Evolutionary conservation across 2,113 vertebrate genomes (phyloP).

Genomic region (Ciconia maguari): DNA sequence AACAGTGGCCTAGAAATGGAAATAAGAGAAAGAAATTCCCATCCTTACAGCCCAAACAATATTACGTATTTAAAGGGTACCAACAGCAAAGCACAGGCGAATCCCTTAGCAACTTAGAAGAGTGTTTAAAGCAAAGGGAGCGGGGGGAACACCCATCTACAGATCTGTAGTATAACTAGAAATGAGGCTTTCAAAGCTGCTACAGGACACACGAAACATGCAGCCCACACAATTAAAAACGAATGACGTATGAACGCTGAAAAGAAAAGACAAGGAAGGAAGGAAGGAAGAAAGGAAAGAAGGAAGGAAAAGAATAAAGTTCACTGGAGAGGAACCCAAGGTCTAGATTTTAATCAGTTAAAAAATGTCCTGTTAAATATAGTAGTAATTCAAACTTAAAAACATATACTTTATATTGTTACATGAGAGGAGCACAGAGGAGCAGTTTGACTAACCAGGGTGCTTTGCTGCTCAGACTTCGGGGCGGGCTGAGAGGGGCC

Average conservation of each 20-base stretch:
- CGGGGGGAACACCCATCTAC: not conserved
- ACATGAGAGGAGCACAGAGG: slow-evolving; percentile 74
- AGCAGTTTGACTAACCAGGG: slow-evolving; percentile 60
- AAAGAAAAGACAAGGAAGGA: slow-evolving; percentile 69
- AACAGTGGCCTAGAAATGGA: slow-evolving; percentile 61
- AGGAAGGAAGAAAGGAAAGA: slow-evolving; percentile 42
- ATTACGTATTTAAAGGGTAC: slow-evolving; percentile 53
- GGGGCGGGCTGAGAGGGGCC: not conserved
- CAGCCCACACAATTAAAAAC: slow-evolving; percentile 75
- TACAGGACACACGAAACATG: slow-evolving; percentile 74
- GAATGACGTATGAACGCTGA: slow-evolving; percentile 71
- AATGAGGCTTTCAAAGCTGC: slow-evolving; percentile 51
- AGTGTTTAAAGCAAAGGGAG: slow-evolving; percentile 43
- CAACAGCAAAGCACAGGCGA: slow-evolving; percentile 46
- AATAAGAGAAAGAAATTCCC: slow-evolving; percentile 53
- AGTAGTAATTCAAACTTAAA: slow-evolving; percentile 77
- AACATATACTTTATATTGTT: slow-evolving; percentile 76
- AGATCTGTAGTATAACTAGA: slow-evolving; percentile 40
- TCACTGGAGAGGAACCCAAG: slow-evolving; percentile 72
- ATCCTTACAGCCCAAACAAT: slow-evolving; percentile 20
- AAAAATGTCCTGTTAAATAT: slow-evolving; percentile 80
- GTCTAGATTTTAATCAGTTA: slow-evolving; percentile 81
- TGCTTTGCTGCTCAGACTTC: slow-evolving; percentile 79
- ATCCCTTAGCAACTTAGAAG: slow-evolving; percentile 40
- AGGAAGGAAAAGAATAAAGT: slow-evolving; percentile 69